These are phyloP conservation scores for Sebastes schlegelii DNA, from an alignment of 2,113 vertebrate species.

Conservation along the genomic window DNA sequence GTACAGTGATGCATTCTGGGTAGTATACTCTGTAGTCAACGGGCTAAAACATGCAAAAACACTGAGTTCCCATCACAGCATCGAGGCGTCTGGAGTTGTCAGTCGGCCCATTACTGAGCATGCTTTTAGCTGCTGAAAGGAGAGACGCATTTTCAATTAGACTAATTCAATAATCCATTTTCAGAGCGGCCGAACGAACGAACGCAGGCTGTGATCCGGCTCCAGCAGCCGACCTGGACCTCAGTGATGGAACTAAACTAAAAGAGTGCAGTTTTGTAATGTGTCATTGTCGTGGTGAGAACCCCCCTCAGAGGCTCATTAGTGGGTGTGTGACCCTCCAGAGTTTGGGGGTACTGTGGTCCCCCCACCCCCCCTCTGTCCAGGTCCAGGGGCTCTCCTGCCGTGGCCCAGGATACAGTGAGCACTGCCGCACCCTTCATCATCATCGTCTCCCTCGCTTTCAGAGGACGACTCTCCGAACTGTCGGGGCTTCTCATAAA, in stretches of 20 bases:
- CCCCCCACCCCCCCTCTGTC: conserved; percentile 82
- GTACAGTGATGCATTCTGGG: neutral
- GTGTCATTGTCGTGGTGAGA: conserved; percentile 47
- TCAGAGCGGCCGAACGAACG: neutral
- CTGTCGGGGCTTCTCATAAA: conserved; percentile 93
- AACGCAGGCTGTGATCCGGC: neutral
- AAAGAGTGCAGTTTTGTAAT: conserved; percentile 59
- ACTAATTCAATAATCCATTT: conserved; percentile 11
- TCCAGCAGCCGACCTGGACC: conserved; percentile 40
- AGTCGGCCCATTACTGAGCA: conserved; percentile 7
- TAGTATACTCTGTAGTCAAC: neutral
- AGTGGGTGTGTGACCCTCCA: conserved; percentile 77
- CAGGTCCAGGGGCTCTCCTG: conserved; percentile 83
- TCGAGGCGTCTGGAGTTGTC: neutral
- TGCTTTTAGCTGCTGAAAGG: neutral
- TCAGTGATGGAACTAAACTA: conserved; percentile 66
- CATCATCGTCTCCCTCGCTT: conserved; percentile 90
- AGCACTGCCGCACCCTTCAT: conserved; percentile 91
- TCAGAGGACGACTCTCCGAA: conserved; percentile 94
- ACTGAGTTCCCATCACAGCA: neutral
- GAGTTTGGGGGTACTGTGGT: conserved; percentile 76
- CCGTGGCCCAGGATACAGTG: conserved; percentile 92
- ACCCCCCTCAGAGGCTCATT: conserved; percentile 39
- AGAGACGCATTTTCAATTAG: neutral
- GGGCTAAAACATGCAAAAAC: conserved; percentile 4